Conservation (phyloP, 2,113 vertebrate species). For the Hypomesus transpacificus region DNA sequence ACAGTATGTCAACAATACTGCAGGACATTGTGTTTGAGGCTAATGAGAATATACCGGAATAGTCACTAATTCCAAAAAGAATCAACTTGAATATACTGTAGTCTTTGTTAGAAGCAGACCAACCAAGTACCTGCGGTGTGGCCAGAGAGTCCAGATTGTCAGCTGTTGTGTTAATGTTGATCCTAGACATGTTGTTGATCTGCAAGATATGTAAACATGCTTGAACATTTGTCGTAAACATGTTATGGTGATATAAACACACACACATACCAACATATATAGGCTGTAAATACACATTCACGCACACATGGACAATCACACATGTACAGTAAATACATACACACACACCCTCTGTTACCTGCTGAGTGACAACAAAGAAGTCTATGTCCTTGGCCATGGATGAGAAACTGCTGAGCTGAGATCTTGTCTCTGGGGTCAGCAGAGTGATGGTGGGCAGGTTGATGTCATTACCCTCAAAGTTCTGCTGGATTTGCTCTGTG, state of each 20-base stretch:
- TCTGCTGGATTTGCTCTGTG: constrained; percentile 52
- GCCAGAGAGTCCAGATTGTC: constrained; percentile 25
- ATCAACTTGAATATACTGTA: too few species aligned
- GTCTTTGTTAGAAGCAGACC: too few species aligned
- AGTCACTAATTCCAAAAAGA: too few species aligned
- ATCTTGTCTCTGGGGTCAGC: constrained; percentile 44
- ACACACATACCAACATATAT: background rate
- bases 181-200: constrained; percentile 53
- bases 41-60: too few species aligned
- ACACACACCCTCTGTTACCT: constrained; percentile 44
- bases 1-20: too few species aligned
- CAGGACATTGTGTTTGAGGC: too few species aligned
- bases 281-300: background rate
- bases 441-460: constrained; percentile 53
- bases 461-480: constrained; percentile 56
- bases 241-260: background rate
- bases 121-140: background rate
- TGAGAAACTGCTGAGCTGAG: constrained; percentile 43
- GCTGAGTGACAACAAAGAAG: constrained; percentile 23
- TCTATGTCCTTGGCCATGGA: constrained; percentile 27
- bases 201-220: constrained; percentile 37
- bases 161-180: constrained; percentile 56
- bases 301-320: background rate
- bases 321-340: background rate
- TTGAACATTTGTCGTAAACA: background rate